Conservation (phyloP, 1,140 invertebrate genomes). For the Vanessa atalanta region DNA sequence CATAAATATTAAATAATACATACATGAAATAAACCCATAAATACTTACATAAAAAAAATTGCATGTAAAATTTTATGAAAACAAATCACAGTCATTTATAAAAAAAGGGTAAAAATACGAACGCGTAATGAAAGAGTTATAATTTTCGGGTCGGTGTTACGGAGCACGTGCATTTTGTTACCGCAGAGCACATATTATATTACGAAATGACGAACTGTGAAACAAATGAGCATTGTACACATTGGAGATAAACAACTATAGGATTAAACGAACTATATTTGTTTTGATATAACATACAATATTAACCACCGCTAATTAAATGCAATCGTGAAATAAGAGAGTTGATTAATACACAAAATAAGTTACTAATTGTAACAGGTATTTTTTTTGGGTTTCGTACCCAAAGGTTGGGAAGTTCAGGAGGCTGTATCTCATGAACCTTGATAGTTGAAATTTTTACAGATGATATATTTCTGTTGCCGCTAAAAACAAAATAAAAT, state of each 20-base stretch:
- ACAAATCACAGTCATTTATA: constrained; percentile 25
- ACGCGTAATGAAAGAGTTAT: constrained; percentile 24
- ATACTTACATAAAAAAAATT: not conserved
- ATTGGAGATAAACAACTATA: not conserved
- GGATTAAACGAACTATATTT: not conserved
- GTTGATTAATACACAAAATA: too few relatives aligned
- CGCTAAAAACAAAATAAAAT: too few relatives aligned
- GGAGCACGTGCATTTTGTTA: constrained; percentile 35
- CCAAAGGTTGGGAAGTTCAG: too few relatives aligned
- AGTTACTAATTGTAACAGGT: too few relatives aligned
- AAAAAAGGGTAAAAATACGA: constrained; percentile 17
- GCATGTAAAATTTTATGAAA: not conserved
- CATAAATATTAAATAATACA: not conserved
- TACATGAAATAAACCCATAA: not conserved
- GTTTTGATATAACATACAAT: not conserved
- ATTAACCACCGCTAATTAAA: not conserved
- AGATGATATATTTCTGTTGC: too few relatives aligned
- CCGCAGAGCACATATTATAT: constrained; percentile 36
- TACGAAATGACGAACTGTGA: constrained; percentile 21
- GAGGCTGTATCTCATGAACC: too few relatives aligned
- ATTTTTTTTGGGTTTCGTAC: too few relatives aligned
- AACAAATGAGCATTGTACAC: not conserved
- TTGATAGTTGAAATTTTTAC: too few relatives aligned
- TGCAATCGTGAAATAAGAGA: not conserved
- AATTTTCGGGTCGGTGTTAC: constrained; percentile 29